These are phyloP conservation scores for Latheticus oryzae DNA, from an alignment of 2,888 invertebrate species.

Conservation along the genomic window DNA sequence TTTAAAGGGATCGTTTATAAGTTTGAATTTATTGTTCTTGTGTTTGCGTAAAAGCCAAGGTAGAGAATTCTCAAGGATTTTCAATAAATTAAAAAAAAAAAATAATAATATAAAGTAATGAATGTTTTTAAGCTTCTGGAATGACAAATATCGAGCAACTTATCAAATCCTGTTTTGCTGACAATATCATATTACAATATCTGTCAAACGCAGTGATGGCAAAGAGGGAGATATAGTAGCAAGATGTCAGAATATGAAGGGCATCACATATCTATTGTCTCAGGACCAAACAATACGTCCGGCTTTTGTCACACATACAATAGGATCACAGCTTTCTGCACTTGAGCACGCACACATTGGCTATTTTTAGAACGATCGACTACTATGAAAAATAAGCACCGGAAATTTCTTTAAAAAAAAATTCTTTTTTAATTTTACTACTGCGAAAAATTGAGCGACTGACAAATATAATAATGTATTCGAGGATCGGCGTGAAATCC, in stretches of 20 bases:
- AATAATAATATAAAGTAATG: too few species aligned
- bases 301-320: slow-evolving; percentile 33
- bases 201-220: slow-evolving; percentile 30
- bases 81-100: too few species aligned
- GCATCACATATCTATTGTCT: slow-evolving; percentile 47
- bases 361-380: slow-evolving; percentile 34
- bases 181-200: slow-evolving; percentile 32
- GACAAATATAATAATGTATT: slow-evolving; percentile 38
- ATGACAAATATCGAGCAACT: slow-evolving; percentile 9
- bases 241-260: slow-evolving; percentile 31
- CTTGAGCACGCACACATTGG: slow-evolving; percentile 39
- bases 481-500: slow-evolving; percentile 34
- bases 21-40: slow-evolving; percentile 31
- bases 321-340: slow-evolving; percentile 20
- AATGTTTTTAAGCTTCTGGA: too few species aligned
- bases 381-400: slow-evolving; percentile 13
- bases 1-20: slow-evolving; percentile 48
- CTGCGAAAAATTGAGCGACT: slow-evolving; percentile 34
- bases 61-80: slow-evolving; percentile 23
- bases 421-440: slow-evolving; percentile 22
- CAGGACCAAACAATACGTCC: slow-evolving; percentile 33
- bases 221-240: slow-evolving; percentile 15
- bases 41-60: slow-evolving; percentile 22
- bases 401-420: slow-evolving; percentile 9
- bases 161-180: slow-evolving; percentile 18